Base-by-base conservation (phyloP, 2,113 vertebrate species). In the Calypte anna region DNA sequence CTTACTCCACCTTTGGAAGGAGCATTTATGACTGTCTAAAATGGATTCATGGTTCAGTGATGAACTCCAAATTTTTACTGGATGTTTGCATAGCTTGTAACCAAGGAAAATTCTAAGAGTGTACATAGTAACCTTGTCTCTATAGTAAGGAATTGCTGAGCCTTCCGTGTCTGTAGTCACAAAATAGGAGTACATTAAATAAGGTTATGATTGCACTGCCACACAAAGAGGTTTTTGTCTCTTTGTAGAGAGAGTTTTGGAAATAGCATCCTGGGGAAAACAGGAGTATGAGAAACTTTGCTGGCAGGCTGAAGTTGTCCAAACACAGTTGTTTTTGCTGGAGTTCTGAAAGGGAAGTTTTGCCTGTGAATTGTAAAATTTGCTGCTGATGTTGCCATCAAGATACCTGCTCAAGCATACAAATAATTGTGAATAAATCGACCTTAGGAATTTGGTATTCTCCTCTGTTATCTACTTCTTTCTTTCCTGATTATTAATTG, bases 361-460 rank as follows among this genome's bases (percentile, higher is more conserved):
- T 67, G 77, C 78, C 67, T 82, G 75, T 80, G 95, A 91, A 80
- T 82, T 94, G 84, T 90, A 55, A 94, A 89, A 94, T 58, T 82
- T 0, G 0, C 38, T 87, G 78, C 58, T 73, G 50, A 54, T 87
- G 18, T 74, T 90, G 43, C 55, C 27, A 58, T 85, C 63, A 66
- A 92, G 82, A 76, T 81, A 91, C 28, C 81, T 92, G 84, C 48
- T 94, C 43, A 55, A 22, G 59, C 54, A 80, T 90, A 69, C 16
- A 90, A 92, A 91, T 85, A 94, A 87, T 21, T 76, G n/a, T 66
- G 78, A 63, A 73, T 89, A 92, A 76, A 94, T 72, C 57, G 82
- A 7, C 44, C 24, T 28, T 46, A 73, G 62, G 57, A 93, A 82
- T 94, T 92, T 63, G 12, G 6, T 73, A 67, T 80, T 93, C 81